Conservation (phyloP, 92 coral and sea anemone genomes). For the Virgularia gustaviana region DNA sequence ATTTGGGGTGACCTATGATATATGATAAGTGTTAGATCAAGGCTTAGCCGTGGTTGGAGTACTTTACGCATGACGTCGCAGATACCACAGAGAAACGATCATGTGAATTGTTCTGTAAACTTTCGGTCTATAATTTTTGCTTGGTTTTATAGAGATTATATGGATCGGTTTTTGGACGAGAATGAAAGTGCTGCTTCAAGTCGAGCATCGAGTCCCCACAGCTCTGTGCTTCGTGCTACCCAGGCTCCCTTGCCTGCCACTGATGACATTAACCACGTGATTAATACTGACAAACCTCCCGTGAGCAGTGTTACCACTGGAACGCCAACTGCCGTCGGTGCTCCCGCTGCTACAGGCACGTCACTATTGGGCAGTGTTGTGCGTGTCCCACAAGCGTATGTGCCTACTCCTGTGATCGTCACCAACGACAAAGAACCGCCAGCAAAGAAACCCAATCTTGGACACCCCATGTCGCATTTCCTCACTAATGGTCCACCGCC, state of each 20-base stretch:
- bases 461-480: background rate
- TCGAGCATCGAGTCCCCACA: conserved; percentile 95
- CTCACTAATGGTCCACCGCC: conserved; percentile 32
- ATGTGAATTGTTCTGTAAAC: background rate
- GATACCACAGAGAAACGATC: too few relatives aligned
- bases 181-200: conserved; percentile 99
- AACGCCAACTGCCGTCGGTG: conserved; percentile 41
- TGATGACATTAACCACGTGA: background rate
- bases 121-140: background rate
- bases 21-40: too few relatives aligned
- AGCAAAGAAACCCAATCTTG: conserved; percentile 65
- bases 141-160: conserved; percentile 81
- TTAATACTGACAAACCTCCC: too few relatives aligned
- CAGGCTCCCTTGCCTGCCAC: conserved; percentile 33
- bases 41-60: too few relatives aligned
- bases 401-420: conserved; percentile 95
- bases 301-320: conserved; percentile 11
- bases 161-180: conserved; percentile 98
- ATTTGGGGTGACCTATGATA: too few relatives aligned
- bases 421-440: conserved; percentile 68
- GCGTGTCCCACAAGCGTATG: conserved; percentile 63
- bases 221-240: conserved; percentile 62
- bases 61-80: too few relatives aligned
- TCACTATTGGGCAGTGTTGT: conserved; percentile 19
- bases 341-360: conserved; percentile 42